Evolutionary conservation across 30 jellyfish, hydroid and myxozoan genomes (phyloP).

Genomic region (Hydractinia echinata): DNA sequence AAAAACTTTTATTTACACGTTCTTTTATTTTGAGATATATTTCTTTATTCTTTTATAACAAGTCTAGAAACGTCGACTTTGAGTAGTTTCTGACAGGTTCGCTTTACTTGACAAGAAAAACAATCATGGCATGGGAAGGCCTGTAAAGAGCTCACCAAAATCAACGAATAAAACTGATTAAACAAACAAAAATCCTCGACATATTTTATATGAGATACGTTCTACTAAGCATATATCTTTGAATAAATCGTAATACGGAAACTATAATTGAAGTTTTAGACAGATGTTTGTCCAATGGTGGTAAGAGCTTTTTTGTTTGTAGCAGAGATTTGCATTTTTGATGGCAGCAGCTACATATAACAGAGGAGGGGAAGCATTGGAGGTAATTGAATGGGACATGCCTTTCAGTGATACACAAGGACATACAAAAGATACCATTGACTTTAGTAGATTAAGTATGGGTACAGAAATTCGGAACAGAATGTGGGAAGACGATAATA

Average conservation of each 20-base stretch:
- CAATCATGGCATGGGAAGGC: slow-evolving; percentile 13
- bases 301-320: no score
- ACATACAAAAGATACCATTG: slow-evolving; percentile 45
- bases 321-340: background rate
- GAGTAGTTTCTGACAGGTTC: slow-evolving; percentile 9
- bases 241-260: no score
- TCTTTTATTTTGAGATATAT: no score
- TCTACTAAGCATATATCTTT: no score
- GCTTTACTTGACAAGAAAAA: slow-evolving; percentile 14
- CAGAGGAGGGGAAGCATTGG: slow-evolving; percentile 24
- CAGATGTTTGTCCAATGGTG: no score
- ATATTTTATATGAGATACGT: no score
- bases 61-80: background rate
- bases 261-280: no score
- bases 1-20: no score
- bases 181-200: no score
- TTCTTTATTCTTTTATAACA: no score
- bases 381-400: slow-evolving; percentile 85
- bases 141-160: background rate
- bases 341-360: slow-evolving; percentile 11
- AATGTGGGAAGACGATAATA: slow-evolving; percentile 87
- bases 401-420: slow-evolving; percentile 65
- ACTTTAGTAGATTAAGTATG: slow-evolving; percentile 70
- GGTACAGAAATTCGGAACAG: slow-evolving; percentile 84
- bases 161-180: background rate